phyloP scores from a whole-genome alignment of 2,888 invertebrate genomes.

The Nomada hirtipes region DNA sequence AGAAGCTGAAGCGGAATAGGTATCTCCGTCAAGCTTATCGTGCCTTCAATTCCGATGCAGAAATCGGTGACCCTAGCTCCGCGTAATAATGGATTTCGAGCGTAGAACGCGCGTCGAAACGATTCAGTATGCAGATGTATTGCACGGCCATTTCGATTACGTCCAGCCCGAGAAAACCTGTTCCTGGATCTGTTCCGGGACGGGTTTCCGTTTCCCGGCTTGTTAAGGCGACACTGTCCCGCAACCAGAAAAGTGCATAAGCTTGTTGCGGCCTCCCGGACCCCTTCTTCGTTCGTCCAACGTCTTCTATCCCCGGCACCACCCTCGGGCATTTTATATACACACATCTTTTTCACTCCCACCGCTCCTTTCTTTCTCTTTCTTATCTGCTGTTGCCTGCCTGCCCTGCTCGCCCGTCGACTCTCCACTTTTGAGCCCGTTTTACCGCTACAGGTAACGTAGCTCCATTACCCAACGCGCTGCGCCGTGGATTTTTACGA shows the following conservation, averaged over 20 bases:
- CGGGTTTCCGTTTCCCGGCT: constrained; percentile 79
- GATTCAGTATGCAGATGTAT: constrained; percentile 58
- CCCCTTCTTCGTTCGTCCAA: constrained; percentile 26
- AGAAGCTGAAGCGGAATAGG: too few species aligned
- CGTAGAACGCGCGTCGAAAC: constrained; percentile 1
- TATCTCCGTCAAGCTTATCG: too few species aligned
- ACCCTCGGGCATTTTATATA: neutral
- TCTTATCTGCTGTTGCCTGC: neutral
- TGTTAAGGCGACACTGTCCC: constrained; percentile 71
- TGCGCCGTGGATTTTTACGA: constrained; percentile 21
- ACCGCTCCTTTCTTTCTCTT: neutral
- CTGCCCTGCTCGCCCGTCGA: neutral
- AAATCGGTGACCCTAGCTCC: neutral
- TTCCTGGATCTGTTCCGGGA: constrained; percentile 79
- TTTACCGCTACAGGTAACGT: constrained; percentile 46
- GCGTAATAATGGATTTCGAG: constrained; percentile 14
- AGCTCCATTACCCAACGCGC: constrained; percentile 37
- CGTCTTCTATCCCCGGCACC: constrained; percentile 5
- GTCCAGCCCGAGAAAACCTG: constrained; percentile 71
- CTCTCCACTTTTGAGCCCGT: constrained; percentile 26
- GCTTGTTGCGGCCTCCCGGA: constrained; percentile 50
- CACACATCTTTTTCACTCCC: neutral
- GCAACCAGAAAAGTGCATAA: constrained; percentile 64
- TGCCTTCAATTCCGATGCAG: too few species aligned
- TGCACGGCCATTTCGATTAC: constrained; percentile 63